Evolutionary conservation across 2,113 vertebrate genomes (phyloP).

Genomic region (Amazona guildingii): DNA sequence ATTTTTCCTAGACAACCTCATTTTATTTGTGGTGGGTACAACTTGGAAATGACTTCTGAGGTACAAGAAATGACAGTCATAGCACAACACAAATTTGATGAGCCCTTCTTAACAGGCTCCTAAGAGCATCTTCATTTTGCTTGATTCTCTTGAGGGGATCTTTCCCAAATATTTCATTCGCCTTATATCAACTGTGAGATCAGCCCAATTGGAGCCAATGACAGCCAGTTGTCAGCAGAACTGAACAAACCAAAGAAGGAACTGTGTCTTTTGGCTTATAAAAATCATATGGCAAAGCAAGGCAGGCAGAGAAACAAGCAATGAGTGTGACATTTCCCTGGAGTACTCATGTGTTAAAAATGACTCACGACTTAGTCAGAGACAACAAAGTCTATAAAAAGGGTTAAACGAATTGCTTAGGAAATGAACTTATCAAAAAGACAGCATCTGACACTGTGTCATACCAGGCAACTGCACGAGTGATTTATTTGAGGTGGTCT

Average conservation of each 20-base stretch:
- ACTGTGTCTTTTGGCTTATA: neutral
- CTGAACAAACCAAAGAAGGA: neutral
- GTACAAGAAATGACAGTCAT: neutral
- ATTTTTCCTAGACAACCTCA: neutral
- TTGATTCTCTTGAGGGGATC: neutral
- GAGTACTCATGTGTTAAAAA: slow-evolving; percentile 42
- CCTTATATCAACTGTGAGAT: neutral
- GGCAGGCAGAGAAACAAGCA: neutral
- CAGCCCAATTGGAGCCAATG: rapidly evolving
- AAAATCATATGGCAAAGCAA: neutral
- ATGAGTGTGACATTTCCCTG: slow-evolving; percentile 31
- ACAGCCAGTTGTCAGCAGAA: neutral
- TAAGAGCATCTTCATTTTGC: neutral
- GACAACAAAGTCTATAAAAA: slow-evolving; percentile 53
- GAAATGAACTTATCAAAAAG: slow-evolving; percentile 68
- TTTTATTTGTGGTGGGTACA: neutral
- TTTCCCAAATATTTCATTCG: neutral
- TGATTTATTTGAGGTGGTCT: slow-evolving; percentile 56
- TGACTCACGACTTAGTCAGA: slow-evolving; percentile 53
- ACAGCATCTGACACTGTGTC: slow-evolving; percentile 65
- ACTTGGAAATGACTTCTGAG: neutral
- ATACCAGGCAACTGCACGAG: slow-evolving; percentile 48
- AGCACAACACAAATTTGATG: neutral
- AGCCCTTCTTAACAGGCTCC: neutral
- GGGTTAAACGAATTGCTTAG: slow-evolving; percentile 65